Conservation (phyloP, 1,140 invertebrate species). For the Anastrepha obliqua region DNA sequence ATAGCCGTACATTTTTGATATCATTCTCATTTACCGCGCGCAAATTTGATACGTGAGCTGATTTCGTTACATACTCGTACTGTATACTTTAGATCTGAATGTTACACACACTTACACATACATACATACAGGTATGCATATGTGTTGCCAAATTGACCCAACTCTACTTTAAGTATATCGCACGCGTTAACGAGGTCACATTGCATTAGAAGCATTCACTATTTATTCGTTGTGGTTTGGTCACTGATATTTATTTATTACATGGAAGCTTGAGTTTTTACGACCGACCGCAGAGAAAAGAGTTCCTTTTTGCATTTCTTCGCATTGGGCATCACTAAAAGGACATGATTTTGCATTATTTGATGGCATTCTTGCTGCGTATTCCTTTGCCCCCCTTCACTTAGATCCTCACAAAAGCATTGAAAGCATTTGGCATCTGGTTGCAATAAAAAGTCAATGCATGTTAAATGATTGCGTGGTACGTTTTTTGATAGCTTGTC, state of each 20-base stretch:
- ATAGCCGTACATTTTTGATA: not conserved
- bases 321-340: slow-evolving; percentile 54
- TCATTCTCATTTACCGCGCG: not conserved
- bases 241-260: slow-evolving; percentile 67
- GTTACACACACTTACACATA: not conserved
- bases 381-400: slow-evolving; percentile 52
- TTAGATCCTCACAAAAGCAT: slow-evolving; percentile 4
- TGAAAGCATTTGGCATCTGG: slow-evolving; percentile 2
- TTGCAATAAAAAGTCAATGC: slow-evolving; percentile 72
- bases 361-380: slow-evolving; percentile 57
- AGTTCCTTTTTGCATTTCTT: slow-evolving; percentile 57
- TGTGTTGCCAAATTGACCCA: not conserved
- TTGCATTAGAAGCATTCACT: slow-evolving; percentile 12
- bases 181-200: not conserved
- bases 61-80: slow-evolving; percentile 72
- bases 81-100: too few relatives aligned
- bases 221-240: slow-evolving; percentile 51
- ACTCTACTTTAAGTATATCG: slow-evolving; percentile 46
- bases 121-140: too few relatives aligned
- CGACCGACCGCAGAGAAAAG: slow-evolving; percentile 56
- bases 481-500: slow-evolving; percentile 60
- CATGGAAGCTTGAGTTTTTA: slow-evolving; percentile 67
- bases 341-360: slow-evolving; percentile 72
- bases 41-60: slow-evolving; percentile 68
- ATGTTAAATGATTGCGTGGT: slow-evolving; percentile 71